These are phyloP conservation scores for Megaceryle maxima DNA, from an alignment of 2,113 vertebrate genomes.

Conservation along the genomic window DNA sequence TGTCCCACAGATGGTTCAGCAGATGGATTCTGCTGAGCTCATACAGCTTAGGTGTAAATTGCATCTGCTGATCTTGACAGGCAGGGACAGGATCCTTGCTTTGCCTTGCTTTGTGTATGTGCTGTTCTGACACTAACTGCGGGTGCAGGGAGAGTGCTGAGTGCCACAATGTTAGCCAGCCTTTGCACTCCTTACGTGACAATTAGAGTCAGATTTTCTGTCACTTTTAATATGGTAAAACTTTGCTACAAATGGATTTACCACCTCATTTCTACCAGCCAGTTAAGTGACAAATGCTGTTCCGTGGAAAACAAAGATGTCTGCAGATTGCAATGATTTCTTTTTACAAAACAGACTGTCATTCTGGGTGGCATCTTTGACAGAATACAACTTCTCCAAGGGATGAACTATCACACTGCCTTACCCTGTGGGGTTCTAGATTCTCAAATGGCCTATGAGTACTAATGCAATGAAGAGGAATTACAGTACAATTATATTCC, in stretches of 20 bases:
- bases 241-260: background rate
- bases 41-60: conserved; percentile 67
- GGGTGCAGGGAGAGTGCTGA: background rate
- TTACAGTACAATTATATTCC: background rate
- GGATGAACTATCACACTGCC: background rate
- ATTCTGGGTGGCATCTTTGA: background rate
- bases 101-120: background rate
- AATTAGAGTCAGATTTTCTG: background rate
- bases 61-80: conserved; percentile 66
- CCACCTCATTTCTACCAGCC: background rate
- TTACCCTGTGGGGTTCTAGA: background rate
- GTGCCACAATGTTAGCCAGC: background rate
- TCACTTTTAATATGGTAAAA: background rate
- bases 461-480: background rate
- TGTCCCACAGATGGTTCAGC: conserved; percentile 73
- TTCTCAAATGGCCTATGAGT: background rate
- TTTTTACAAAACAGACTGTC: background rate
- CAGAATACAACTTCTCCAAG: background rate
- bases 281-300: background rate
- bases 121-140: background rate
- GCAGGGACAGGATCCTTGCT: conserved; percentile 33
- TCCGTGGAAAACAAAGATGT: background rate
- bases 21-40: conserved; percentile 74
- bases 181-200: background rate
- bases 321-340: background rate